Evolutionary conservation across 2,888 invertebrate genomes (phyloP), one percentile per base, ranked within the genome.

Genomic region (Lathronympha strigana): DNA sequence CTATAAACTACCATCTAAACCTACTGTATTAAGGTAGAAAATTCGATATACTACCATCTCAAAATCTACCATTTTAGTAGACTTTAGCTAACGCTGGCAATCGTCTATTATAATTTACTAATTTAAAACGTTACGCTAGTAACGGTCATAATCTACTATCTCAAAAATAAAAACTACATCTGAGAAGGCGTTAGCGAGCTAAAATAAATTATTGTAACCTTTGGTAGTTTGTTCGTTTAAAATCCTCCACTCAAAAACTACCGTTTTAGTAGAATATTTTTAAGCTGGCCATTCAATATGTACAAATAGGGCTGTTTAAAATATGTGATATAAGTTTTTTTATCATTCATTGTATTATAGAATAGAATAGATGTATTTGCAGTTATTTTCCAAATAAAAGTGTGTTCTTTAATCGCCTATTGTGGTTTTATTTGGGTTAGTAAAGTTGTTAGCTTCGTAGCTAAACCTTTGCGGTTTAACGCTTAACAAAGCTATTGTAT

Each of bases 301-400:
- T 76, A 76, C 76, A 77, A 76, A 69, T 73, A 54, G 54, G 76
- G 76, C 76, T 77, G 77, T 77, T 74, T 58, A 50, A 71, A 55
- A 67, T 66, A 68, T 76, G 76, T 76, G 76, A 76, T 75, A 73
- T 68, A 68, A 71, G 57, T 19, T 71, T 67, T 69, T 73, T 69
- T 62, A 69, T 69, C 66, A 69, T 23, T 50, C 67, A 68, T 69
- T 58, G 69, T 68, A 67, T 69, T 69, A 67, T 67, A 62, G 66
- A 61, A 8, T 66, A 70, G 68, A 62, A 63, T 76, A 74, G 74
- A 67, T 71, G 64, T 77, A 75, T 66, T 63, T 70, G 68, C 74
- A 71, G 51, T 71, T 72, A 74, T 70, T 77, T 74, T 73, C 38
- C 68, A 74, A 77, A 72, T 76, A 77, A 77, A 77, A 68, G 19